A percentile compares a stretch with the other conserved stretches of the same genome.
These are phyloP conservation scores for Pseudomyrmex dendroicus DNA, from an alignment of 1,140 invertebrate species.

Conservation along the genomic window DNA sequence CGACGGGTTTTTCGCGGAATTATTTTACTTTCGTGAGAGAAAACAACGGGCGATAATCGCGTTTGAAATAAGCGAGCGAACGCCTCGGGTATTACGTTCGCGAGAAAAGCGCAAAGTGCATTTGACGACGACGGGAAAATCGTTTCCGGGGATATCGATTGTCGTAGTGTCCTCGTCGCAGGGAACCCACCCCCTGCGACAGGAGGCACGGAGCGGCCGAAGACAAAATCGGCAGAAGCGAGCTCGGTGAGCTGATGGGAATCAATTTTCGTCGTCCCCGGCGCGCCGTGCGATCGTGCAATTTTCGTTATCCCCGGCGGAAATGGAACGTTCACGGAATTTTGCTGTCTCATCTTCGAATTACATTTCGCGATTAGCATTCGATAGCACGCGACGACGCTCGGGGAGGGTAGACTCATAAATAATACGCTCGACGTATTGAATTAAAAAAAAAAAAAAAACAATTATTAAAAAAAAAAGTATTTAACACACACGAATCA, in stretches of 20 bases:
- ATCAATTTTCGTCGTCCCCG: conserved; percentile 57
- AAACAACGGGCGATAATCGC: neutral
- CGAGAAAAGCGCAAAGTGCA: conserved; percentile 14
- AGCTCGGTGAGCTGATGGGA: conserved; percentile 38
- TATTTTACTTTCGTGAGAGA: no score
- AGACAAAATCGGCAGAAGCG: conserved; percentile 17
- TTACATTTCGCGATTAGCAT: conserved; percentile 49
- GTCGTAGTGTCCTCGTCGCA: conserved; percentile 16
- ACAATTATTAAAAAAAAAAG: no score
- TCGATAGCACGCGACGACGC: conserved; percentile 31
- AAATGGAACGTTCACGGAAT: conserved; percentile 49
- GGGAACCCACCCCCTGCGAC: conserved; percentile 24
- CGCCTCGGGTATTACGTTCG: neutral
- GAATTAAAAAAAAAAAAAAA: no score
- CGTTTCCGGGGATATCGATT: conserved; percentile 59
- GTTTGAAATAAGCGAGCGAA: conserved; percentile 5
- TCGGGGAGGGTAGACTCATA: neutral
- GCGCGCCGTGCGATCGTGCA: conserved; percentile 26
- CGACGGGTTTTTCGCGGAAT: no score
- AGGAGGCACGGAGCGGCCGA: neutral
- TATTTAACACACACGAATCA: no score
- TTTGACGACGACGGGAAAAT: conserved; percentile 25
- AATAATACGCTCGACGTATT: neutral
- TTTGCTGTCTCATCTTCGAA: conserved; percentile 14
- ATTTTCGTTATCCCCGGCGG: conserved; percentile 56